Evolutionary conservation across 2,113 vertebrate species (phyloP).

Genomic region (Phoenicopterus ruber): DNA sequence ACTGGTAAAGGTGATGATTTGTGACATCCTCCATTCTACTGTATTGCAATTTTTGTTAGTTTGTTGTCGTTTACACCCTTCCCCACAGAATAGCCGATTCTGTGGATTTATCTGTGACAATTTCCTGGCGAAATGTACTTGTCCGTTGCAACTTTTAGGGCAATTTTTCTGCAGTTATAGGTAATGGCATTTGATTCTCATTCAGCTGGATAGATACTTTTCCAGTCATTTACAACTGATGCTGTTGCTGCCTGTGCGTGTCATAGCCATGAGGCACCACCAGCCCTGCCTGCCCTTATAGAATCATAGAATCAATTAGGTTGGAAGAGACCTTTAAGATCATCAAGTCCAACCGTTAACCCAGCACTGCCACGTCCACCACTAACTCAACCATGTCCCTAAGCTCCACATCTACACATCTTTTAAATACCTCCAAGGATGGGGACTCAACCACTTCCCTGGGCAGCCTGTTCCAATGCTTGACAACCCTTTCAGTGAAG

Average conservation of each 20-base stretch:
- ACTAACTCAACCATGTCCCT: too few relatives aligned
- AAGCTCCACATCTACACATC: too few relatives aligned
- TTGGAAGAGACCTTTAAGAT: too few relatives aligned
- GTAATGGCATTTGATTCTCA: background rate
- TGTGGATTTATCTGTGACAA: background rate
- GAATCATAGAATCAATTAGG: too few relatives aligned
- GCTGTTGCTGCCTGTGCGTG: background rate
- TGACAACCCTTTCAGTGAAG: too few relatives aligned
- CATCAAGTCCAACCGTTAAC: too few relatives aligned
- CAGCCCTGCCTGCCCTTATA: too few relatives aligned
- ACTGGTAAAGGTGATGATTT: background rate
- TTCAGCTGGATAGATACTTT: background rate
- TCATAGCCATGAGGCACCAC: rapidly evolving
- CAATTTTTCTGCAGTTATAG: background rate
- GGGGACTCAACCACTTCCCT: too few relatives aligned
- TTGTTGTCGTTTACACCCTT: background rate
- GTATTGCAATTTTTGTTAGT: background rate
- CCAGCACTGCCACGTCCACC: too few relatives aligned
- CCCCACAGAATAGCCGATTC: background rate
- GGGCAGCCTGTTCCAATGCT: too few relatives aligned
- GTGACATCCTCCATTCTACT: background rate
- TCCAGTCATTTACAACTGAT: background rate
- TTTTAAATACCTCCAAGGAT: too few relatives aligned
- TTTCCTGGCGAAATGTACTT: background rate
- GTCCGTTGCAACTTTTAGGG: background rate